These are phyloP conservation scores for Paralvinella palmiformis DNA, from an alignment of 1,140 invertebrate species.

Conservation along the genomic window DNA sequence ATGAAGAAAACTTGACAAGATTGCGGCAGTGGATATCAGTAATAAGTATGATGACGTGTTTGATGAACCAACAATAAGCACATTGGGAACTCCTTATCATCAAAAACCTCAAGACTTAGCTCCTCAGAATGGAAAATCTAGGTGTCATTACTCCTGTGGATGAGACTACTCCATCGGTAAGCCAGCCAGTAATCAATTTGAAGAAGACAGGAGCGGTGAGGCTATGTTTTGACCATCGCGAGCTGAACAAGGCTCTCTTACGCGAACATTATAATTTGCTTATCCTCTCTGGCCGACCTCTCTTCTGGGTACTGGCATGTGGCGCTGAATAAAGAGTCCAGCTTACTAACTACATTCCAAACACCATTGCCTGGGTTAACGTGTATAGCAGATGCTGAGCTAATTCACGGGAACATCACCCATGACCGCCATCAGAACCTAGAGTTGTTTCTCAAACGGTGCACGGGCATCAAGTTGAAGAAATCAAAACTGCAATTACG, in stretches of 20 bases:
- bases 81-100: too few species aligned
- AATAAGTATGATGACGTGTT: too few species aligned
- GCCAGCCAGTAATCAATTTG: constrained; percentile 22
- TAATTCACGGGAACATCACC: too few species aligned
- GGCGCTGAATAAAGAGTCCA: constrained; percentile 25
- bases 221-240: constrained; percentile 27
- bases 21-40: too few species aligned
- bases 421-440: too few species aligned
- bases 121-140: constrained; percentile 14
- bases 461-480: too few species aligned
- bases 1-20: too few species aligned
- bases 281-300: constrained; percentile 24
- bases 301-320: constrained; percentile 28
- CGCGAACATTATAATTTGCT: constrained; percentile 24
- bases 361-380: too few species aligned
- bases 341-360: constrained; percentile 26
- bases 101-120: constrained; percentile 19
- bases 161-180: constrained; percentile 25
- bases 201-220: constrained; percentile 24
- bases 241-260: constrained; percentile 25
- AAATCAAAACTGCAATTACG: too few species aligned
- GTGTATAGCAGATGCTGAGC: too few species aligned
- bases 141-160: constrained; percentile 25
- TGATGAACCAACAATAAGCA: too few species aligned
- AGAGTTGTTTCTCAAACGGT: too few species aligned